Conservation (phyloP, 2,797 vertebrate genomes). For the Pyrocephalus nanus region DNA sequence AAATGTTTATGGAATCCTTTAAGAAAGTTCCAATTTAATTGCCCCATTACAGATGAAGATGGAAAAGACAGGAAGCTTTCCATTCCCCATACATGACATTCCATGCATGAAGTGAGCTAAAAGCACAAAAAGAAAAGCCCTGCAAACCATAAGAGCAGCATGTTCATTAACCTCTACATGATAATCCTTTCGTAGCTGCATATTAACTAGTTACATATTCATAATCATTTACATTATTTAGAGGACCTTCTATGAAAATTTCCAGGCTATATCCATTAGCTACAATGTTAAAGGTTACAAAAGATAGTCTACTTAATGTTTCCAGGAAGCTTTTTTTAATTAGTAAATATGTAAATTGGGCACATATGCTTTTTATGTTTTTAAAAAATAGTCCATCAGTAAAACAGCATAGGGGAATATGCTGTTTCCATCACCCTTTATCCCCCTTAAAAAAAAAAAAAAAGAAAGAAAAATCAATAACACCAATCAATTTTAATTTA, state of each 20-base stretch:
- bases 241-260: constrained; percentile 80
- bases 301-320: constrained; percentile 83
- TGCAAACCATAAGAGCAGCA: constrained; percentile 76
- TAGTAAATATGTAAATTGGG: constrained; percentile 84
- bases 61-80: constrained; percentile 63
- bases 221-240: constrained; percentile 87
- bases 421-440: constrained; percentile 32
- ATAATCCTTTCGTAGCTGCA: constrained; percentile 82
- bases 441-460: neutral
- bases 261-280: constrained; percentile 83
- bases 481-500: constrained; percentile 69
- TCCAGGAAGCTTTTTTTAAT: constrained; percentile 81
- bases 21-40: constrained; percentile 66
- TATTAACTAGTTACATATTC: constrained; percentile 88
- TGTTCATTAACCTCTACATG: constrained; percentile 85
- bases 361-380: constrained; percentile 70
- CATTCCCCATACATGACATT: constrained; percentile 65
- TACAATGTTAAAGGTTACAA: constrained; percentile 81
- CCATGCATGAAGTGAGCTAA: constrained; percentile 77
- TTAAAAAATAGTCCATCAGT: constrained; percentile 65
- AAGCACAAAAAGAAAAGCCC: constrained; percentile 74
- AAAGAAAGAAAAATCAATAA: constrained; percentile 3
- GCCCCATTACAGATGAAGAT: constrained; percentile 40
- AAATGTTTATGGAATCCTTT: constrained; percentile 57
- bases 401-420: constrained; percentile 30